Evolutionary conservation across 1,140 invertebrate genomes (phyloP).

Genomic region (Scaptomyza graminum): DNA sequence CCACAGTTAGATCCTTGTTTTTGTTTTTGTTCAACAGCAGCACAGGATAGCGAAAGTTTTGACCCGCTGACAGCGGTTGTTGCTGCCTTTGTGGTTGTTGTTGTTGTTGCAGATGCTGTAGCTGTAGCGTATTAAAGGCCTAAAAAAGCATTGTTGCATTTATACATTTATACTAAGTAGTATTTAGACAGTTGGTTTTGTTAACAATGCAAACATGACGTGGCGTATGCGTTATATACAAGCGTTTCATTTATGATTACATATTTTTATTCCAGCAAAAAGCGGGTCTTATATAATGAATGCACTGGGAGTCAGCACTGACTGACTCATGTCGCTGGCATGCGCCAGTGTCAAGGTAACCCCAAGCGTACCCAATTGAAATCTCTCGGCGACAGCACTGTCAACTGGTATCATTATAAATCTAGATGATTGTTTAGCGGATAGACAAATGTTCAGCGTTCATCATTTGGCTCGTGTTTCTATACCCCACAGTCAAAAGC

Average conservation of each 20-base stretch:
- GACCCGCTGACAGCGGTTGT: conserved; percentile 50
- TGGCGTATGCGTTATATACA: conserved; percentile 42
- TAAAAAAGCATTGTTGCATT: conserved; percentile 69
- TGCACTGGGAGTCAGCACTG: conserved; percentile 2
- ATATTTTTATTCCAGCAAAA: background rate
- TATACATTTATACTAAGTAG: conserved; percentile 18
- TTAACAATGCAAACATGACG: conserved; percentile 29
- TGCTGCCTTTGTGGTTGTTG: conserved; percentile 24
- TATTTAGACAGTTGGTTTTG: conserved; percentile 9
- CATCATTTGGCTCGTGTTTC: conserved; percentile 4
- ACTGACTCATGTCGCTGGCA: conserved; percentile 23
- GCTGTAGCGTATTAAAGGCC: conserved; percentile 63
- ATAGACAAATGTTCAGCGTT: conserved; percentile 6
- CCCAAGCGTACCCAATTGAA: conserved; percentile 34
- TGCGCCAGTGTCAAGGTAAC: conserved; percentile 34
- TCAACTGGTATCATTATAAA: conserved; percentile 24
- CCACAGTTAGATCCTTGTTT: conserved; percentile 82
- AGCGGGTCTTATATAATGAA: background rate
- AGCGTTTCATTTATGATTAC: conserved; percentile 17
- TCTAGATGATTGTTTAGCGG: conserved; percentile 28
- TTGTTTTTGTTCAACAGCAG: conserved; percentile 80
- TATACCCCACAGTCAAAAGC: background rate
- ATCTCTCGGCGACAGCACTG: conserved; percentile 13
- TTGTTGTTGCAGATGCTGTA: conserved; percentile 45
- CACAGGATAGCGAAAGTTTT: conserved; percentile 81